Evolutionary conservation across 1,140 invertebrate species (phyloP).

Genomic region (Oryctes rhinoceros): DNA sequence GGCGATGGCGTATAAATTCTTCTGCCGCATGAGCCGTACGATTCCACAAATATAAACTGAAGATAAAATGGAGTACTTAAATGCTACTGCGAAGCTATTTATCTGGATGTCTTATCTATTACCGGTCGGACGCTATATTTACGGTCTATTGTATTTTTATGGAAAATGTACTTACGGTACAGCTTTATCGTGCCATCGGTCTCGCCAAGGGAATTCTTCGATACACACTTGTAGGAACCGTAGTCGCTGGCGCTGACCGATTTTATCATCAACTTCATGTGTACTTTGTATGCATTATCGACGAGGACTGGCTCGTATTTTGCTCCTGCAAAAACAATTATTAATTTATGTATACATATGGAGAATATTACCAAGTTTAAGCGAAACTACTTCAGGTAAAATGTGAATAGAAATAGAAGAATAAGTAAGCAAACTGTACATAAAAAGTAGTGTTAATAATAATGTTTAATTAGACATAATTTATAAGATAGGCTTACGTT

Average conservation of each 20-base stretch:
- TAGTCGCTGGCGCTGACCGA: slow-evolving; percentile 74
- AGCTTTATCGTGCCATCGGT: slow-evolving; percentile 86
- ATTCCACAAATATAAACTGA: slow-evolving; percentile 21
- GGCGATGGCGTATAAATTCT: slow-evolving; percentile 2
- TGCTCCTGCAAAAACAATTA: slow-evolving; percentile 66
- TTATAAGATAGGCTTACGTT: no score
- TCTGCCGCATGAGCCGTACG: background rate
- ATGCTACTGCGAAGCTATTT: slow-evolving; percentile 25
- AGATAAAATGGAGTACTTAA: slow-evolving; percentile 36
- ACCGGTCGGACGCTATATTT: background rate
- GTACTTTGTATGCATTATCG: slow-evolving; percentile 79
- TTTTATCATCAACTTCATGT: slow-evolving; percentile 80
- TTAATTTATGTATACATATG: no score
- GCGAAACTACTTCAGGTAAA: no score
- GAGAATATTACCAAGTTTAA: no score
- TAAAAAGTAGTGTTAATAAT: no score
- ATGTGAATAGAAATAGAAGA: no score
- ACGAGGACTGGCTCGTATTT: slow-evolving; percentile 77
- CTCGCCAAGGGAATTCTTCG: slow-evolving; percentile 90
- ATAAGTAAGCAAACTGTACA: no score
- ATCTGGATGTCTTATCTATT: slow-evolving; percentile 30
- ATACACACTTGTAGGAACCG: slow-evolving; percentile 85
- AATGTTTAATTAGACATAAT: no score
- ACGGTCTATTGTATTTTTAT: slow-evolving; percentile 37
- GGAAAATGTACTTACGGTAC: slow-evolving; percentile 71